Conservation (phyloP, 2,797 vertebrate genomes). For the Anolis apletophallus region DNA sequence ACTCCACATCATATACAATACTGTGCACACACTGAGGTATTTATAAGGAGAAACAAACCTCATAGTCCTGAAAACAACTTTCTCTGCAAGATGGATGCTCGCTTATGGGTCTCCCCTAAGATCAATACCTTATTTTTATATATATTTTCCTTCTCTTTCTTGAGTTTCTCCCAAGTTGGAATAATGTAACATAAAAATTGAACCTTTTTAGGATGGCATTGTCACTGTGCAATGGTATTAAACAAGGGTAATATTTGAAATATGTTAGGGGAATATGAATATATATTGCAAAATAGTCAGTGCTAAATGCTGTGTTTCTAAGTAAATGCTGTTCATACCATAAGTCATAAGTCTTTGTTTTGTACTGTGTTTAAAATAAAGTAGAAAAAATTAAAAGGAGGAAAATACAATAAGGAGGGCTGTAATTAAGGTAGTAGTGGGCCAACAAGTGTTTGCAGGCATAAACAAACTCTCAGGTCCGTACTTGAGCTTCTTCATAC, state of each 20-base stretch:
- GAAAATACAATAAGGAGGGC: not conserved
- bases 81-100: not conserved
- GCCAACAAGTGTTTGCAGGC: not conserved
- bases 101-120: not conserved
- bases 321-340: not conserved
- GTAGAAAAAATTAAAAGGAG: not conserved
- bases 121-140: not conserved
- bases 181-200: not conserved
- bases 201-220: not conserved
- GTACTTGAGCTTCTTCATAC: not conserved
- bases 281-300: not conserved
- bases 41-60: conserved; percentile 23
- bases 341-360: not conserved
- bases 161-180: not conserved
- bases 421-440: not conserved
- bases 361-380: not conserved
- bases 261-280: not conserved
- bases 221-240: not conserved
- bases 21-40: not conserved
- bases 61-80: conserved; percentile 14
- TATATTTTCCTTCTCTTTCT: not conserved
- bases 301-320: not conserved
- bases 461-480: not conserved
- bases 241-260: not conserved
- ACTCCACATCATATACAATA: conserved; percentile 22